Conservation (phyloP, 2,888 invertebrate genomes). For the Elysia crispata region DNA sequence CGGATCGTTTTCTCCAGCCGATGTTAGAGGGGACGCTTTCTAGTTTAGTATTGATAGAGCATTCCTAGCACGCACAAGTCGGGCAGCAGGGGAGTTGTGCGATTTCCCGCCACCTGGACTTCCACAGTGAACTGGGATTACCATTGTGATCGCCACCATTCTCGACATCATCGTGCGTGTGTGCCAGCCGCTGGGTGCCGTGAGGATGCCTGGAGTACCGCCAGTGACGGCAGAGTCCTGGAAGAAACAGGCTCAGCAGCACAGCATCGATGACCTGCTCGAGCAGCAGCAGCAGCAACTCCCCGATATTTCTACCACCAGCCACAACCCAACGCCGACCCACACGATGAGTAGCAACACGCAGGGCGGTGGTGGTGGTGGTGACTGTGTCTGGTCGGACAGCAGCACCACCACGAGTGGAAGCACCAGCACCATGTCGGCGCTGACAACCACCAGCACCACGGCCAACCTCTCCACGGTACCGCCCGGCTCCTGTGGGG, state of each 20-base stretch:
- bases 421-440: conserved; percentile 55
- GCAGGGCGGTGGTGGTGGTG: conserved; percentile 42
- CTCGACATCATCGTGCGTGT: too few relatives aligned
- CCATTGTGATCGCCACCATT: too few relatives aligned
- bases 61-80: too few relatives aligned
- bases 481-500: too few relatives aligned
- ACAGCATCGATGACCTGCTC: conserved; percentile 26
- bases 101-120: too few relatives aligned
- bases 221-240: conserved; percentile 54
- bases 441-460: conserved; percentile 27
- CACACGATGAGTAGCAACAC: conserved; percentile 13
- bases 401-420: conserved; percentile 55
- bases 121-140: too few relatives aligned
- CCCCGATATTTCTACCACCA: background rate
- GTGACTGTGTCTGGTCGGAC: conserved; percentile 51
- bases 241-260: conserved; percentile 49
- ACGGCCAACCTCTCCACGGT: too few relatives aligned
- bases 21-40: too few relatives aligned
- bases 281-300: background rate
- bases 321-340: background rate
- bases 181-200: background rate
- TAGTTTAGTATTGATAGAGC: too few relatives aligned
- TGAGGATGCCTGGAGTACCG: conserved; percentile 54
- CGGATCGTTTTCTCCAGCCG: too few relatives aligned
- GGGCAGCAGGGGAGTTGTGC: too few relatives aligned